phyloP scores from a whole-genome alignment of 2,888 invertebrate genomes.

The Eupithecia insigniata region DNA sequence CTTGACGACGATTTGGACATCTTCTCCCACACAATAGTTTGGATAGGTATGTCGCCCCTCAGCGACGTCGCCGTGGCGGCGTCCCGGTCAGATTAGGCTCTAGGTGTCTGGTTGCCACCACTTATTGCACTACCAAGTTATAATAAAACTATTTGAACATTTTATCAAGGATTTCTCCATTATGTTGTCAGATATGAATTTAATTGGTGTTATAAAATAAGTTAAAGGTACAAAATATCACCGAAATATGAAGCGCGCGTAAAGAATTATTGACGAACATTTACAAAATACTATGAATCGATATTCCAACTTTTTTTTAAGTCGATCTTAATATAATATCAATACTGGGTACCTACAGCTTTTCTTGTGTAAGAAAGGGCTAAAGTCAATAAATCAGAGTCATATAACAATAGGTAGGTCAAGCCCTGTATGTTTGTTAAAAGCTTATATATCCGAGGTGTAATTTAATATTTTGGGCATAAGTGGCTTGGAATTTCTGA shows the following conservation, averaged over 20 bases:
- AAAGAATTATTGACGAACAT: background rate
- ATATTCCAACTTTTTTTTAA: background rate
- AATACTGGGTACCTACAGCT: background rate
- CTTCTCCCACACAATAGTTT: too few species aligned
- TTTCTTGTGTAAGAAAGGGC: background rate
- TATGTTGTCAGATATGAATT: too few species aligned
- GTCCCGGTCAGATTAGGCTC: too few species aligned
- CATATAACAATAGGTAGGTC: background rate
- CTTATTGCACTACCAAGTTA: background rate
- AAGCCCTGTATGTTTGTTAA: background rate
- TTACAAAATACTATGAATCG: background rate
- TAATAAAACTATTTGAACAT: background rate
- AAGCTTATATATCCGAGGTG: background rate
- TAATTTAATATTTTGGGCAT: background rate
- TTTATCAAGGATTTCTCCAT: background rate
- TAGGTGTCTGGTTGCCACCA: background rate
- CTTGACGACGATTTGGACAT: too few species aligned
- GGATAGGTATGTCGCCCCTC: too few species aligned
- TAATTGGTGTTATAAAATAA: too few species aligned
- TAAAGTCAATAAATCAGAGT: background rate
- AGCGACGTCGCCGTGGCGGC: too few species aligned
- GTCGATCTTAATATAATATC: background rate
- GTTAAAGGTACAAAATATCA: background rate
- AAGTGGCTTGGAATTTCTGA: background rate
- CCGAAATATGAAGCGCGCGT: background rate